These are phyloP conservation scores for Heterotilapia buettikoferi DNA, from an alignment of 2,113 vertebrate species.

Conservation along the genomic window DNA sequence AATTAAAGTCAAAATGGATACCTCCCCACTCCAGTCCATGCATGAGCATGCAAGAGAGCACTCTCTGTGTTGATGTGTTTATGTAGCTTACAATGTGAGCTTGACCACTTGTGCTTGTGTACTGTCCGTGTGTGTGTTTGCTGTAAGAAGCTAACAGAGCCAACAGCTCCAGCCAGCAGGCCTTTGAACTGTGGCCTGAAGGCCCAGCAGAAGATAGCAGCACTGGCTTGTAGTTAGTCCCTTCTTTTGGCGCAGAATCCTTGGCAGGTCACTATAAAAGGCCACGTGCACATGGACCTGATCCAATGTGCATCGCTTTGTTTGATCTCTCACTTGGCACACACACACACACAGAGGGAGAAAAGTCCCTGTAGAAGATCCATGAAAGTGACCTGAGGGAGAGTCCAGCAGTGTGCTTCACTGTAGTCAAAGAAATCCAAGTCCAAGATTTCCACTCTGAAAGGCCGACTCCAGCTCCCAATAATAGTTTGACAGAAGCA, in stretches of 20 bases:
- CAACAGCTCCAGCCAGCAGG: slow-evolving; percentile 17
- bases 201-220: slow-evolving; percentile 1
- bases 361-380: slow-evolving; percentile 1
- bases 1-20: slow-evolving; percentile 45
- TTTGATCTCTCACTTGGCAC: slow-evolving; percentile 28
- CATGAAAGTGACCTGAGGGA: neutral
- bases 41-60: neutral
- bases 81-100: neutral
- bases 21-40: slow-evolving; percentile 18
- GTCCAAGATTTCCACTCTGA: slow-evolving; percentile 9
- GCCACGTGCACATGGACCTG: slow-evolving; percentile 33
- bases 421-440: slow-evolving; percentile 18
- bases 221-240: slow-evolving; percentile 8
- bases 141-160: neutral
- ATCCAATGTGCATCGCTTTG: slow-evolving; percentile 38
- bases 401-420: neutral
- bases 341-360: neutral
- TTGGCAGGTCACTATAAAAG: slow-evolving; percentile 46
- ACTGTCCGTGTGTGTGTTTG: neutral
- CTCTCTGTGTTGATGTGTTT: slow-evolving; percentile 19
- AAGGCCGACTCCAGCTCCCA: slow-evolving; percentile 14
- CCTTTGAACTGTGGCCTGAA: slow-evolving; percentile 32
- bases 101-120: slow-evolving; percentile 1
- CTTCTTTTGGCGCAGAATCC: slow-evolving; percentile 15
- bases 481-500: slow-evolving; percentile 34